A percentile compares a stretch with the other conserved stretches of the same genome.
These are phyloP conservation scores for Lamellibrachia satsuma DNA, from an alignment of 2,888 invertebrate species.

Conservation along the genomic window DNA sequence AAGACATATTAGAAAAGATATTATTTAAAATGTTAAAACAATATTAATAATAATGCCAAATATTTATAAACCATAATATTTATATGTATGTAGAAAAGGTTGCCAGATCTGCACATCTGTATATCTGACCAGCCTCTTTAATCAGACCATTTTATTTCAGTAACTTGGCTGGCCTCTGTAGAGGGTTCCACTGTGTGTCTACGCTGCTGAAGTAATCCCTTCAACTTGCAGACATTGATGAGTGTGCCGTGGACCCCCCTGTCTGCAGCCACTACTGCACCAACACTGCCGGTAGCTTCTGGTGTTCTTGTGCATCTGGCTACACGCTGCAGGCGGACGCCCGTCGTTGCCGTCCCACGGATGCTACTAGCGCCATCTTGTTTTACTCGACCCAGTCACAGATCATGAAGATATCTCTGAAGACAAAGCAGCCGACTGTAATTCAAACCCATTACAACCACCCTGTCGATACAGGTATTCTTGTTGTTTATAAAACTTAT, in stretches of 20 bases:
- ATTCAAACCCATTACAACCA: background rate
- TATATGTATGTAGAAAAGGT: too few relatives aligned
- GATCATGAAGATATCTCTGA: background rate
- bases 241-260: background rate
- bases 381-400: background rate
- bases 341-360: background rate
- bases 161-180: too few relatives aligned
- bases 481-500: background rate
- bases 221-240: background rate
- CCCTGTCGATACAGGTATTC: background rate
- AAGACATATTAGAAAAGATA: too few relatives aligned
- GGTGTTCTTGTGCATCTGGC: background rate
- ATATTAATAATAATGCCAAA: too few relatives aligned
- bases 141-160: too few relatives aligned
- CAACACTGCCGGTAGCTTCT: background rate
- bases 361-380: slow-evolving; percentile 1
- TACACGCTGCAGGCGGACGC: background rate
- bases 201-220: background rate
- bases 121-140: too few relatives aligned
- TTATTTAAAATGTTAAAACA: too few relatives aligned
- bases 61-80: too few relatives aligned
- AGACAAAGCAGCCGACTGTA: background rate
- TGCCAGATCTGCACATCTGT: too few relatives aligned
- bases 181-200: too few relatives aligned
- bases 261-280: background rate